phyloP scores from a whole-genome alignment of 2,888 invertebrate genomes.

The Dascillus cervinus region DNA sequence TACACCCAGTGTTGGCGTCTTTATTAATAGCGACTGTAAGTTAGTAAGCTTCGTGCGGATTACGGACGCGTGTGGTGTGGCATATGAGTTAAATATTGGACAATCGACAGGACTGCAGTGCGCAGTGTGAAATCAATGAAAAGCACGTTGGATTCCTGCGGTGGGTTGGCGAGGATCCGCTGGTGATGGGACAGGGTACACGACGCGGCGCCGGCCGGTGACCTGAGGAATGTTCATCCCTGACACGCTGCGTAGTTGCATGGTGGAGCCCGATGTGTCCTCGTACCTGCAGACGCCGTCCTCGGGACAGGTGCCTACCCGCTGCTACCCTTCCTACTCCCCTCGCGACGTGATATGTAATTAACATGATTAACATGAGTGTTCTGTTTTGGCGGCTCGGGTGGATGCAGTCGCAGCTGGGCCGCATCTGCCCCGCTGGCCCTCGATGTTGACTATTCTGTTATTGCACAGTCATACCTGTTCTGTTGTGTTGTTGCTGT shows the following conservation, averaged over 20 bases:
- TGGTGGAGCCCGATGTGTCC: conserved; percentile 92
- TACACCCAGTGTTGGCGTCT: conserved; percentile 21
- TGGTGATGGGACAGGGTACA: conserved; percentile 35
- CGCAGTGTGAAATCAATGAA: conserved; percentile 34
- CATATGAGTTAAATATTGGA: conserved; percentile 21
- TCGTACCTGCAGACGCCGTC: conserved; percentile 91
- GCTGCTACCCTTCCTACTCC: conserved; percentile 50
- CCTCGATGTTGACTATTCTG: conserved; percentile 32
- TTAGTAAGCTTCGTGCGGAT: conserved; percentile 15
- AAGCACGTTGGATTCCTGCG: conserved; percentile 23
- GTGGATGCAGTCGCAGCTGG: conserved; percentile 23
- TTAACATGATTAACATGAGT: conserved; percentile 47
- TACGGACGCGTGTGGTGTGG: conserved; percentile 18
- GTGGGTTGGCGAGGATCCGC: conserved; percentile 20
- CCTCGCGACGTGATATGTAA: conserved; percentile 45
- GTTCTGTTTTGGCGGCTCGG: conserved; percentile 35
- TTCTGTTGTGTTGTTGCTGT: conserved; percentile 34
- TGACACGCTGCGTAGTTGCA: conserved; percentile 88
- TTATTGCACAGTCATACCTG: conserved; percentile 33
- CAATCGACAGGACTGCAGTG: conserved; percentile 26
- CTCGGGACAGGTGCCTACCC: conserved; percentile 80
- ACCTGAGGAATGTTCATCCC: conserved; percentile 78
- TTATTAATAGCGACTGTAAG: conserved; percentile 21
- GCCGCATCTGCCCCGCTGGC: conserved; percentile 25
- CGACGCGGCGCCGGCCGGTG: conserved; percentile 40